Evolutionary conservation across 2,888 invertebrate species (phyloP).

Genomic region (Therioaphis trifolii): DNA sequence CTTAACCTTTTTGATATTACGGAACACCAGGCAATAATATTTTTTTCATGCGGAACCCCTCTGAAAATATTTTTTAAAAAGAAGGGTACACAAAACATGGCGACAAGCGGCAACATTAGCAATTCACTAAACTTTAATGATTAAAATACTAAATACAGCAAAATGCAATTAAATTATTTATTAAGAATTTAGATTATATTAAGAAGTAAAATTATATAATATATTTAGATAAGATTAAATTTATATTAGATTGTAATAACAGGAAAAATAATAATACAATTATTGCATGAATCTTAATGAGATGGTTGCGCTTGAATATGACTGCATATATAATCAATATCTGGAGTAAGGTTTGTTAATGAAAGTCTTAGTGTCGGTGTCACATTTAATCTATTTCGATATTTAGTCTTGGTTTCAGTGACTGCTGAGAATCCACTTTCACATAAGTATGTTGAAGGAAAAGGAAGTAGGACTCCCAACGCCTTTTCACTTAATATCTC

Average conservation of each 20-base stretch:
- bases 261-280: no score
- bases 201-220: constrained; percentile 29
- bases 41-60: constrained; percentile 32
- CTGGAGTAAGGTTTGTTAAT: no score
- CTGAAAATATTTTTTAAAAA: constrained; percentile 18
- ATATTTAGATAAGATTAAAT: constrained; percentile 25
- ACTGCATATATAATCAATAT: constrained; percentile 43
- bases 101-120: constrained; percentile 18
- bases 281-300: constrained; percentile 26
- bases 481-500: constrained; percentile 2
- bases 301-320: constrained; percentile 33
- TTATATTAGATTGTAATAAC: no score
- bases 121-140: constrained; percentile 11
- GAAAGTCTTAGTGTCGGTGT: constrained; percentile 34
- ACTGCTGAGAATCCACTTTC: constrained; percentile 10
- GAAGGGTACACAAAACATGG: constrained; percentile 22
- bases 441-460: constrained; percentile 11
- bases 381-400: constrained; percentile 39
- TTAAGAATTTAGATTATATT: constrained; percentile 31
- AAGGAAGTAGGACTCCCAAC: constrained; percentile 19
- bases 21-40: constrained; percentile 33
- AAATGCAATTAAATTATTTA: constrained; percentile 40
- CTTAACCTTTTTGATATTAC: constrained; percentile 21
- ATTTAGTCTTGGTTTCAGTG: constrained; percentile 19
- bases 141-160: constrained; percentile 44